Conservation (phyloP, 2,797 vertebrate species). For the Prunella strophiata region DNA sequence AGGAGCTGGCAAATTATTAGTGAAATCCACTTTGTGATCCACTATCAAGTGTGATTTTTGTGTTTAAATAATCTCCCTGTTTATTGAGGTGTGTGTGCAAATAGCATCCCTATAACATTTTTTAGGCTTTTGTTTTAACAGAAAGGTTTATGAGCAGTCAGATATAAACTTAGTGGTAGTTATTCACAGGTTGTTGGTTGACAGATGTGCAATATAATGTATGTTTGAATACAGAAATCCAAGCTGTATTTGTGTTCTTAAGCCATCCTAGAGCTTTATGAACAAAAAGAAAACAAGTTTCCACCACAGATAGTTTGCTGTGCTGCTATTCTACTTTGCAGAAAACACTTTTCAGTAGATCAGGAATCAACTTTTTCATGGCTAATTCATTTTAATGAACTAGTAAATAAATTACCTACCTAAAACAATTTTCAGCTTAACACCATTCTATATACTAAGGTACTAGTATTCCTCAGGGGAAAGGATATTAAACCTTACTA, state of each 20-base stretch:
- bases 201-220: not conserved
- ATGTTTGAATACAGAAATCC: not conserved
- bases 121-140: not conserved
- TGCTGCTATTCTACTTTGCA: not conserved
- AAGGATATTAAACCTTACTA: not conserved
- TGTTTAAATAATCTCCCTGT: not conserved
- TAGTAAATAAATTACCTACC: not conserved
- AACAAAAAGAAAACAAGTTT: not conserved
- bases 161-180: not conserved
- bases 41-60: not conserved
- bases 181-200: not conserved
- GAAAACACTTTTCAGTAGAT: not conserved
- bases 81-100: not conserved
- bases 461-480: not conserved
- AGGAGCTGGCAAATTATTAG: not conserved
- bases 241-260: not conserved
- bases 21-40: not conserved
- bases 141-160: not conserved
- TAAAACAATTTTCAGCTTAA: not conserved
- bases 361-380: not conserved
- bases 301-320: not conserved
- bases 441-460: not conserved
- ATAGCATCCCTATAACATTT: not conserved
- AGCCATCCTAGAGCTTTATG: not conserved
- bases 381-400: not conserved